These are phyloP conservation scores for Erannis defoliaria DNA, from an alignment of 2,888 invertebrate species.

Conservation along the genomic window DNA sequence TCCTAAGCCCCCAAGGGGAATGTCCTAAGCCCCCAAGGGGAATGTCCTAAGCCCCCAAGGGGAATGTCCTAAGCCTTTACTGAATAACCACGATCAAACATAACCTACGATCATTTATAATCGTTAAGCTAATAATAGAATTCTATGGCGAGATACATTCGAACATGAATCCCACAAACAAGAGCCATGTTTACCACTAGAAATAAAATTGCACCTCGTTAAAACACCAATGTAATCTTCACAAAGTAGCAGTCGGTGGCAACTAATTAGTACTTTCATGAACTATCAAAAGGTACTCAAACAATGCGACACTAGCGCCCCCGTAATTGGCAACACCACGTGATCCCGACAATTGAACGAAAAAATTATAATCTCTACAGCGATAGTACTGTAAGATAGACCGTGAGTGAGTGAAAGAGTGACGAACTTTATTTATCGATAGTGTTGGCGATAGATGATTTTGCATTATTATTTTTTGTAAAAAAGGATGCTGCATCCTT, in stretches of 20 bases:
- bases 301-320: constrained; percentile 29
- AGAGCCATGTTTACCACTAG: neutral
- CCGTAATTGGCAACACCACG: constrained; percentile 45
- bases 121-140: no score
- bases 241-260: constrained; percentile 22
- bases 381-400: constrained; percentile 1
- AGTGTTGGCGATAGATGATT: neutral
- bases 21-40: no score
- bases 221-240: constrained; percentile 24
- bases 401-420: no score
- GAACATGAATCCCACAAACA: neutral
- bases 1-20: no score
- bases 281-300: constrained; percentile 31
- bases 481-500: no score
- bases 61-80: no score
- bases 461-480: neutral
- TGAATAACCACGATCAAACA: no score
- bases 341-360: constrained; percentile 41
- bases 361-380: constrained; percentile 35
- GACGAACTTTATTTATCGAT: no score
- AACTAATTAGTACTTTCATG: constrained; percentile 42
- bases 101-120: no score
- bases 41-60: no score
- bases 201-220: constrained; percentile 19
- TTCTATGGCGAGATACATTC: no score